Base-by-base conservation (phyloP, 2,113 vertebrate genomes). In the Grallaria varia region DNA sequence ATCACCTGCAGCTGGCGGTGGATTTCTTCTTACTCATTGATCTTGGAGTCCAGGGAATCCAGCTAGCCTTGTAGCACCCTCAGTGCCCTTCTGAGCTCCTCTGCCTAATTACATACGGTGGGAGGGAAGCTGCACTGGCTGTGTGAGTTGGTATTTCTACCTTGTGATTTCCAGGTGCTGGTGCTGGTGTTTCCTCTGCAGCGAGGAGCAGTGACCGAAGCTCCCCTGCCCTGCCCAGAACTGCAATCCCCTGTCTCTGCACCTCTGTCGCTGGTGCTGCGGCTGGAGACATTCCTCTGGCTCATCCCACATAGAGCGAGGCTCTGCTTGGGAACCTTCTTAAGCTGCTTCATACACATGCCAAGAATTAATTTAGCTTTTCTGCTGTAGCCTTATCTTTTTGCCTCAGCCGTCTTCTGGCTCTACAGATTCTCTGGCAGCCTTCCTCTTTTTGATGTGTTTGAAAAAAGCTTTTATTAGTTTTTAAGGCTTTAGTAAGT, bases 401-500 rank as follows among this genome's bases (percentile, higher is more conserved):
- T 87, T 42, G 72, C 94, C 44, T 92, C 89, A 87, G 69, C 88
- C 90, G 87, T 95, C 67, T 76, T 87, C 84, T 90, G 90, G 75
- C 92, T 95, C 37, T 63, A 21, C 68, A 90, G 73, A 39, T 52
- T 77, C 35, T 73, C 72, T 97, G 96, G 94, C 95, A 97, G 84
- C 27, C 64, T 95, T 96, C 52, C 60, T 87, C 56, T 89, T 96
- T 96, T 92, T 96, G 88, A 92, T 92, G 94, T 87, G 47, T 69
- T 92, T 90, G 80, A 95, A 94, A 95, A 95, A 93, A 92, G 35
- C 60, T 95, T 97, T 95, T 95, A 95, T 92, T 93, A 89, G 89
- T 86, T 97, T 93, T 93, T 95, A 95, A 93, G 89, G 94, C 64
- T 93, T 93, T 97, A 93, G 83, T 90, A 94, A 90, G 94, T 95